Evolutionary conservation across 2,797 vertebrate species (phyloP).

Genomic region (Antennarius maculatus): DNA sequence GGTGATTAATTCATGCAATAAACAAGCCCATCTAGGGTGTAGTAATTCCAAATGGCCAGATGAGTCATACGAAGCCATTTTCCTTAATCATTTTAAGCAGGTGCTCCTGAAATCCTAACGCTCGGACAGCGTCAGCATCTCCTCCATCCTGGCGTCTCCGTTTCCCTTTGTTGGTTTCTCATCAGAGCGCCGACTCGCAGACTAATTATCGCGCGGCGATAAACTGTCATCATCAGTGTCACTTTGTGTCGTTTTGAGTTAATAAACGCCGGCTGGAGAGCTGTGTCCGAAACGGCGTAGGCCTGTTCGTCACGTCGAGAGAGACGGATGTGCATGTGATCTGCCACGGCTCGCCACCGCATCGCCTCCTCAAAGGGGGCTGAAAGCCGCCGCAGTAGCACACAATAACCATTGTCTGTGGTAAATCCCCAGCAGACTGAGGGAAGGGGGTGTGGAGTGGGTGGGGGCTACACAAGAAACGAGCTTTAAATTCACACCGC

Average conservation of each 20-base stretch:
- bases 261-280: conserved; percentile 53
- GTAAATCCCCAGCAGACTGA: conserved; percentile 66
- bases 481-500: conserved; percentile 59
- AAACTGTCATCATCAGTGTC: conserved; percentile 61
- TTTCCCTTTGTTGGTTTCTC: conserved; percentile 52
- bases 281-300: conserved; percentile 34
- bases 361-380: conserved; percentile 68
- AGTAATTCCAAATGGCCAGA: conserved; percentile 64
- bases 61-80: conserved; percentile 58
- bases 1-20: conserved; percentile 71
- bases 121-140: no score
- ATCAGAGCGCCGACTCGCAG: conserved; percentile 40
- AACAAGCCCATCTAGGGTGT: conserved; percentile 61
- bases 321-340: conserved; percentile 52
- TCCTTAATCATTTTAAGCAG: conserved; percentile 70
- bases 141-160: conserved; percentile 28
- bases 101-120: conserved; percentile 24
- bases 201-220: conserved; percentile 48
- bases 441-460: neutral
- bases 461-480: conserved; percentile 33
- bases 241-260: conserved; percentile 62
- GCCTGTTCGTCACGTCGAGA: conserved; percentile 49
- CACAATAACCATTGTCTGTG: conserved; percentile 80
- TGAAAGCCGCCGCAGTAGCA: conserved; percentile 55
- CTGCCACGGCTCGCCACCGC: conserved; percentile 45